These are phyloP conservation scores for Octopus sinensis DNA, from an alignment of 1,140 invertebrate genomes.

Conservation along the genomic window DNA sequence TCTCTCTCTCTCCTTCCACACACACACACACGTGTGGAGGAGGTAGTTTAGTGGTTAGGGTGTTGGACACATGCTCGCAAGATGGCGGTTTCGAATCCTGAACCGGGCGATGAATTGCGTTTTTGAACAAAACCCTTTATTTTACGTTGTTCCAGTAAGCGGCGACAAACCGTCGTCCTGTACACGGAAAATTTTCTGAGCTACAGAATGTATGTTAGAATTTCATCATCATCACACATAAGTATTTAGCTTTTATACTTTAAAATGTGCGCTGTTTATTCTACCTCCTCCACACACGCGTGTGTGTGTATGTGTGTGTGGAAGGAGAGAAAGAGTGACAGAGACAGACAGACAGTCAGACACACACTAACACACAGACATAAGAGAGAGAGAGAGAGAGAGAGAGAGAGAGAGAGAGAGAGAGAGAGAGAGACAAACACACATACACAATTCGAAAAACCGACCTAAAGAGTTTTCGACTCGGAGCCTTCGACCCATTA, in stretches of 20 bases:
- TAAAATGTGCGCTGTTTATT: no score
- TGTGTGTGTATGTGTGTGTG: neutral
- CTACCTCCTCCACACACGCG: no score
- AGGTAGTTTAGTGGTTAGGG: no score
- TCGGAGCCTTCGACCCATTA: neutral
- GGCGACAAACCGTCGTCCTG: neutral
- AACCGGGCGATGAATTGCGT: no score
- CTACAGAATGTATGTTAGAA: neutral
- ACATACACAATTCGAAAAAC: neutral
- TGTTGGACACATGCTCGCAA: no score
- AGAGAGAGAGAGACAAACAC: neutral
- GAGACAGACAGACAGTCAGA: neutral
- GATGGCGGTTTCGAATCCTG: no score
- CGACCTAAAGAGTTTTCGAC: neutral
- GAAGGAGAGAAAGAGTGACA: neutral
- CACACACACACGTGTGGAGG: no score
- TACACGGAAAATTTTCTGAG: neutral
- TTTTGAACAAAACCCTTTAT: no score
- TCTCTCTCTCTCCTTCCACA: no score
- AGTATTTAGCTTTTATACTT: no score
- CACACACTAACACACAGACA: neutral
- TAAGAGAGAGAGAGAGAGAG: neutral
- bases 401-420: neutral
- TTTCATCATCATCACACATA: no score
- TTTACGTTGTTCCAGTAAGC: no score